Evolutionary conservation across 2,113 vertebrate genomes (phyloP).

Genomic region (Heterotilapia buettikoferi): DNA sequence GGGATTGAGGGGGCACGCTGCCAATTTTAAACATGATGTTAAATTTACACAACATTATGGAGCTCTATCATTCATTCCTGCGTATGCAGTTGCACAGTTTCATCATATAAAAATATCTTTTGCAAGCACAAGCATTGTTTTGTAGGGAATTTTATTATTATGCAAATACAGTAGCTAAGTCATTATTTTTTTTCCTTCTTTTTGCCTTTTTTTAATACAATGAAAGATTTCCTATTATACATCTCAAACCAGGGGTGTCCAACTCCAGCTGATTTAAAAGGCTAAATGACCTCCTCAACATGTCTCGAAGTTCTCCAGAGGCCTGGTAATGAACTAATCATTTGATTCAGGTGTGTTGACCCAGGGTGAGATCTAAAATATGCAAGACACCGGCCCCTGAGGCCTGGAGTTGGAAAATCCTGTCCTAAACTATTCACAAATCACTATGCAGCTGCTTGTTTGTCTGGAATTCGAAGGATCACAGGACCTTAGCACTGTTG

Average conservation of each 20-base stretch:
- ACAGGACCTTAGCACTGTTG: neutral
- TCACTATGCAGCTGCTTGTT: neutral
- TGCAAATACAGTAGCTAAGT: neutral
- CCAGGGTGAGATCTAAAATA: rapidly evolving
- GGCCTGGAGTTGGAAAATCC: neutral
- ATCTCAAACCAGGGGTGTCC: neutral
- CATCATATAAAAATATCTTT: neutral
- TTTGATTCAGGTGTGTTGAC: neutral
- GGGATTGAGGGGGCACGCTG: neutral
- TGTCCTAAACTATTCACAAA: neutral
- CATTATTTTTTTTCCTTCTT: neutral
- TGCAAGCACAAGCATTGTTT: neutral
- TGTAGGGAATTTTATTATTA: neutral
- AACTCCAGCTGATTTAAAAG: neutral
- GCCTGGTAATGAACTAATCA: neutral
- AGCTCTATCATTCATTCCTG: neutral
- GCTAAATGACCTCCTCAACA: neutral
- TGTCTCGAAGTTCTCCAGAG: neutral
- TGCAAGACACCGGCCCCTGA: rapidly evolving
- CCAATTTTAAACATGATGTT: neutral
- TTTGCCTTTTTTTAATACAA: neutral
- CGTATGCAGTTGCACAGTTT: neutral
- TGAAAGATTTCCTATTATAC: neutral
- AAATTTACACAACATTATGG: neutral
- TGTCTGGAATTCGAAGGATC: neutral